Evolutionary conservation across 2,888 invertebrate species (phyloP).

Genomic region (Agonopterix arenella): DNA sequence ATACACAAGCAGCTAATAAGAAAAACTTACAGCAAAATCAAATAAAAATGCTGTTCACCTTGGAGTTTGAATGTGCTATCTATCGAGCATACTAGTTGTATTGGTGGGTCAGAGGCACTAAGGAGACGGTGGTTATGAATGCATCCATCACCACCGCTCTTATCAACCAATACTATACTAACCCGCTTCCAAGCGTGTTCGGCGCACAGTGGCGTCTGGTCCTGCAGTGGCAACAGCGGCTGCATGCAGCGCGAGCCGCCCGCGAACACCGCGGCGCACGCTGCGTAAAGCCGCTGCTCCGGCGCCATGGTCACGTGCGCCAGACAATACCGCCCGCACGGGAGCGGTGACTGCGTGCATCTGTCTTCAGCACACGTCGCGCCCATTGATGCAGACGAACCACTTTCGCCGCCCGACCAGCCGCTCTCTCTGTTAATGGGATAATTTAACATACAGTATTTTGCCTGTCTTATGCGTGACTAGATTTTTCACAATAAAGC

Average conservation of each 20-base stretch:
- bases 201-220: conserved; percentile 87
- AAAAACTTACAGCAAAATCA: too few species aligned
- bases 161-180: conserved; percentile 17
- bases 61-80: too few species aligned
- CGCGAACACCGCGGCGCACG: conserved; percentile 70
- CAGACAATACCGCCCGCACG: conserved; percentile 89
- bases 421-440: conserved; percentile 34
- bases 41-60: too few species aligned
- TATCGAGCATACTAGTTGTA: too few species aligned
- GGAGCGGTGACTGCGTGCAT: conserved; percentile 73
- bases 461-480: too few species aligned
- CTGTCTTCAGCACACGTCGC: conserved; percentile 39
- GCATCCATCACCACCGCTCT: too few species aligned
- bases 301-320: conserved; percentile 90
- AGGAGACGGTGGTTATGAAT: too few species aligned
- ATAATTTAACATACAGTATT: too few species aligned
- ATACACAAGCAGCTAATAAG: too few species aligned
- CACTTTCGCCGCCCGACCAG: conserved; percentile 56
- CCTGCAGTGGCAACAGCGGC: conserved; percentile 60
- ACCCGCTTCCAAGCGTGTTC: conserved; percentile 90
- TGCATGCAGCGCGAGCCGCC: conserved; percentile 66
- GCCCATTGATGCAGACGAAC: conserved; percentile 17
- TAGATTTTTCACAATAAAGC: too few species aligned
- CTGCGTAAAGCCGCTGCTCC: conserved; percentile 83
- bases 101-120: too few species aligned